These are phyloP conservation scores for Xyliphius kryptos DNA, from an alignment of 2,113 vertebrate species.

Conservation along the genomic window DNA sequence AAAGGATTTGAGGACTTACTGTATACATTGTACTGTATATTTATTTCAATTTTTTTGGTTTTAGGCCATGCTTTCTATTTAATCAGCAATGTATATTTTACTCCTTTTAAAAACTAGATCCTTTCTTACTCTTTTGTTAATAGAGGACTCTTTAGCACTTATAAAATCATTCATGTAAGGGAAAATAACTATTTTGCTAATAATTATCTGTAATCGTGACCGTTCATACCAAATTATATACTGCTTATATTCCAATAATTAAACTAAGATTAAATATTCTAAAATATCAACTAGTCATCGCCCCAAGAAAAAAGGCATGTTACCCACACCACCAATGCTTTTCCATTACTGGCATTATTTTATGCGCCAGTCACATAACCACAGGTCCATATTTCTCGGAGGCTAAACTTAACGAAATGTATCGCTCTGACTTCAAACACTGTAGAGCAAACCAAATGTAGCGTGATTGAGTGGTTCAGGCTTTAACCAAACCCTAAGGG, in stretches of 20 bases:
- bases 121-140: not conserved
- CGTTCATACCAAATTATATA: not conserved
- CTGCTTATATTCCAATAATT: not conserved
- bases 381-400: not conserved
- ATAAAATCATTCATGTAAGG: not conserved
- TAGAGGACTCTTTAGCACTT: not conserved
- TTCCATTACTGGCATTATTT: not conserved
- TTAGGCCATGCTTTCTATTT: not conserved
- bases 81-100: no score
- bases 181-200: no score
- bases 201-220: no score
- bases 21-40: no score
- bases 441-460: constrained; percentile 13
- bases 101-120: no score
- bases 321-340: not conserved
- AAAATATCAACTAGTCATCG: not conserved
- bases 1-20: no score
- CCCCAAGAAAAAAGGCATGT: not conserved
- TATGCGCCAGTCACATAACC: not conserved
- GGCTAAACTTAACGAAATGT: constrained; percentile 10
- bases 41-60: not conserved
- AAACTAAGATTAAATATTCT: not conserved
- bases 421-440: not conserved
- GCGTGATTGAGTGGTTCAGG: constrained; percentile 7
- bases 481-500: constrained; percentile 3